phyloP scores from a whole-genome alignment of 2,888 invertebrate species.

The Agriopis aurantiaria region DNA sequence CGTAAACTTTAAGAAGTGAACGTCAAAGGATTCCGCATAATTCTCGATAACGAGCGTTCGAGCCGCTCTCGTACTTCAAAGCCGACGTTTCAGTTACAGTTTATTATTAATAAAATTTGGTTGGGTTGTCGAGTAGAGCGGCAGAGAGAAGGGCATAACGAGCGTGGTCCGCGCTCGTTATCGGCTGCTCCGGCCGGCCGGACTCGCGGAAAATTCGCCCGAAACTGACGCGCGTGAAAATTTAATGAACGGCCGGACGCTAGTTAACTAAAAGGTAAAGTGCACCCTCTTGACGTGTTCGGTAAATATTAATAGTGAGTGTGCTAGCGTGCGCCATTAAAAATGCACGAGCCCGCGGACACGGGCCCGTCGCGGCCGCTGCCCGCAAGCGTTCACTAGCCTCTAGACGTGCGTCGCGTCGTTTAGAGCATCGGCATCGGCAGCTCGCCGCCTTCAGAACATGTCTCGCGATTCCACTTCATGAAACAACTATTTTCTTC shows the following conservation, averaged over 20 bases:
- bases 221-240: conserved; percentile 87
- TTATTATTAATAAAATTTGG: conserved; percentile 86
- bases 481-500: conserved; percentile 61
- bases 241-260: conserved; percentile 87
- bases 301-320: conserved; percentile 86
- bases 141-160: conserved; percentile 65
- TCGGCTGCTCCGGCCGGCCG: conserved; percentile 78
- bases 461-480: conserved; percentile 50
- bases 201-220: conserved; percentile 86
- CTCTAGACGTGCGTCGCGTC: conserved; percentile 64
- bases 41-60: conserved; percentile 82
- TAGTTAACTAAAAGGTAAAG: conserved; percentile 87
- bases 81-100: conserved; percentile 83
- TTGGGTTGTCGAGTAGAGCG: conserved; percentile 64
- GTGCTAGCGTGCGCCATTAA: conserved; percentile 84
- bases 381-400: conserved; percentile 72
- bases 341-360: conserved; percentile 85
- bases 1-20: conserved; percentile 50
- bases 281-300: conserved; percentile 87
- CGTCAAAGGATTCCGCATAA: conserved; percentile 84
- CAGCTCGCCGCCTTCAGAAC: conserved; percentile 45
- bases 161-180: conserved; percentile 73
- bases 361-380: conserved; percentile 59
- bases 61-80: conserved; percentile 82
- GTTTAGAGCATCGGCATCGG: conserved; percentile 52